Evolutionary conservation across 2,113 vertebrate species (phyloP), one percentile per base, ranked within the genome.

Genomic region (Campylomormyrus tamandua): DNA sequence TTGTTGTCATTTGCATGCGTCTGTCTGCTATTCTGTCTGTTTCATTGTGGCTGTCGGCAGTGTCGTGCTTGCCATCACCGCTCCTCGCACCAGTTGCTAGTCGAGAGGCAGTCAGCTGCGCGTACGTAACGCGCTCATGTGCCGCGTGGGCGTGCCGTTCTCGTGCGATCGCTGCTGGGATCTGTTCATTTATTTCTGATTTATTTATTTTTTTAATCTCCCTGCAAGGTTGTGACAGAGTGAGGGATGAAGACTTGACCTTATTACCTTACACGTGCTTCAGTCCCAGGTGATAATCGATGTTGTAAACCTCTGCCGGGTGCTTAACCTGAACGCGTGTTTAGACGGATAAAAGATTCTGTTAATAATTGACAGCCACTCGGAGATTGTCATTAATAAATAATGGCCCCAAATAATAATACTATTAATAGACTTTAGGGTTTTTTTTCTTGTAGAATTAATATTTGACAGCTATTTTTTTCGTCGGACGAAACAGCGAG

Each of bases 351-450:
- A 84, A 84, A 84, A 48, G 45, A 10, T 48, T 48, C 45, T 24
- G 21, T 84, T 48, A 46, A 48, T 24, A 84, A 84, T 21, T 48
- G 83, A 84, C 45, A 45, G 21, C 74, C 90, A 86, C 89, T 80
- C 90, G 83, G 84, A 89, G 90, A 89, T 89, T 84, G 56, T 89
- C 62, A 90, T 89, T 95, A 95, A 96, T 95, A 93, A 94, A 92
- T 70, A 70, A 70, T 31, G 27, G n/a, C 62, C 10, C n/a, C 62
- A 31, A 70, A 70, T 93, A 84, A 86, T 80, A 80, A 42, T 11
- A 80, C 15, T 42, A 42, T 42, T 80, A 39, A 42, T 2, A 39
- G 70, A 77, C 35, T 42, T 42, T 42, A 39, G 35, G 11, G 5
- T 31, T 39, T 39, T 42, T 66, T 80, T 77, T 39, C 15, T 19